Evolutionary conservation across 2,113 vertebrate species (phyloP).

Genomic region (Macaca nemestrina): DNA sequence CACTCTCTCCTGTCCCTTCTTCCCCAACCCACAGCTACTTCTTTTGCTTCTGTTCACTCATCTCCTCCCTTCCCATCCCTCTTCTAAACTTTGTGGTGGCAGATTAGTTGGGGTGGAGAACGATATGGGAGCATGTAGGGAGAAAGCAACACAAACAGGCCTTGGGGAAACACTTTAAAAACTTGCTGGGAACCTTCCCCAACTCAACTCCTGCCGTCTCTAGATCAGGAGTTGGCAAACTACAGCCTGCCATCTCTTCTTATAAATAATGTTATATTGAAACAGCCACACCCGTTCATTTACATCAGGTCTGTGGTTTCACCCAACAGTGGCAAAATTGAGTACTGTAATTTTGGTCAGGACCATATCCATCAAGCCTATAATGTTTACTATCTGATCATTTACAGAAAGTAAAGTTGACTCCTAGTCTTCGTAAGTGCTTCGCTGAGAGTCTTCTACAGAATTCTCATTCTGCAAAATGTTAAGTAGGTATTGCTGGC

Average conservation of each 20-base stretch:
- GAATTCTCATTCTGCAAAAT: constrained; percentile 20
- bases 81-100: not conserved
- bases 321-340: not conserved
- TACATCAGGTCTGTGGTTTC: not conserved
- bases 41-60: not conserved
- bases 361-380: not conserved
- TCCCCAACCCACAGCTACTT: not conserved
- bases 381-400: not conserved
- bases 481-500: not conserved
- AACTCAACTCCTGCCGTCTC: not conserved
- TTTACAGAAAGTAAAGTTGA: not conserved
- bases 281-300: not conserved
- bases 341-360: not conserved
- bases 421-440: not conserved
- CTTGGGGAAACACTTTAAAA: not conserved
- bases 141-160: not conserved
- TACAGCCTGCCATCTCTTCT: not conserved
- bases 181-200: not conserved
- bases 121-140: not conserved
- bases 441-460: not conserved
- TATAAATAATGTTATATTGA: not conserved
- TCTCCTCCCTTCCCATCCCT: not conserved
- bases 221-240: not conserved
- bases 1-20: not conserved
- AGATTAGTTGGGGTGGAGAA: not conserved